Conservation (phyloP, 2,797 vertebrate genomes). For the Furcifer pardalis region DNA sequence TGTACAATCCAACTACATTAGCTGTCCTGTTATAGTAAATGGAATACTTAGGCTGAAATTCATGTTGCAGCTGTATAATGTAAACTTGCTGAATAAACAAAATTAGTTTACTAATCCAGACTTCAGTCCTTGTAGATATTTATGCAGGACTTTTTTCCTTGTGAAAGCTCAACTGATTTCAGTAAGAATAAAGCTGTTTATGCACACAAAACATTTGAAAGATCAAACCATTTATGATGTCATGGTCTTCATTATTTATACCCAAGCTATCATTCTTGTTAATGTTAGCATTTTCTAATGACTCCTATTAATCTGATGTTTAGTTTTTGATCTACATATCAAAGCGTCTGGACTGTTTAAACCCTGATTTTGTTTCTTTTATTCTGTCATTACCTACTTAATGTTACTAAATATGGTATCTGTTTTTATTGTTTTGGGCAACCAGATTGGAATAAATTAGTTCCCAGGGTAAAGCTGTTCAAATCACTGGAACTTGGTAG, state of each 20-base stretch:
- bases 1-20: slow-evolving; percentile 22
- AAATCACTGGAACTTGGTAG: background rate
- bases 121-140: background rate
- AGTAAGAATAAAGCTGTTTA: background rate
- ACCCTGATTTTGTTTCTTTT: slow-evolving; percentile 41
- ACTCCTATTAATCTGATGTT: slow-evolving; percentile 39
- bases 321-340: slow-evolving; percentile 43
- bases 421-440: slow-evolving; percentile 36
- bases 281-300: slow-evolving; percentile 39
- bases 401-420: slow-evolving; percentile 6
- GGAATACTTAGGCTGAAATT: slow-evolving; percentile 4
- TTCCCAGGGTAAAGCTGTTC: slow-evolving; percentile 2
- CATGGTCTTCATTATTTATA: slow-evolving; percentile 33
- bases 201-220: background rate
- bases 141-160: background rate
- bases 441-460: slow-evolving; percentile 5
- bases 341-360: slow-evolving; percentile 30
- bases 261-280: slow-evolving; percentile 33
- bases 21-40: background rate
- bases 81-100: slow-evolving; percentile 16
- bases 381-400: slow-evolving; percentile 29
- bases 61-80: background rate
- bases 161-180: background rate
- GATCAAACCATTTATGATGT: slow-evolving; percentile 25
- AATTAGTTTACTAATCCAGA: slow-evolving; percentile 25